Conservation (phyloP, 2,888 invertebrate species). For the Cordilura impudica region DNA sequence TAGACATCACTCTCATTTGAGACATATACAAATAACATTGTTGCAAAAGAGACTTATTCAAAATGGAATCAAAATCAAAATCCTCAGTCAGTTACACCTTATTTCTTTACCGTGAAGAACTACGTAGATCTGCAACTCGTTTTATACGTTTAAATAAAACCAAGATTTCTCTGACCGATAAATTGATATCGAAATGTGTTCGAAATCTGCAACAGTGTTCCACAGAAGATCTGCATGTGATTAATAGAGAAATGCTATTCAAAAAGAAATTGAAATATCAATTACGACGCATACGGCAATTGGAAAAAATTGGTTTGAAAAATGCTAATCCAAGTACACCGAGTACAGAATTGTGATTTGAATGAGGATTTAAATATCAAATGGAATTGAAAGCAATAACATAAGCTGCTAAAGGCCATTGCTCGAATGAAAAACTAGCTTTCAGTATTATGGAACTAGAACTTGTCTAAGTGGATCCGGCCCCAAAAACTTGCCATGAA, state of each 20-base stretch:
- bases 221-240: slow-evolving; percentile 66
- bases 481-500: too few relatives aligned
- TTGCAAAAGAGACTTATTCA: too few relatives aligned
- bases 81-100: too few relatives aligned
- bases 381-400: too few relatives aligned
- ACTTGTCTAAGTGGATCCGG: too few relatives aligned
- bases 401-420: too few relatives aligned
- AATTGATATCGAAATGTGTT: slow-evolving; percentile 66
- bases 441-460: too few relatives aligned
- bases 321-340: slow-evolving; percentile 67
- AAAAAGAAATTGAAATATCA: slow-evolving; percentile 67
- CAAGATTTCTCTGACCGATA: slow-evolving; percentile 68
- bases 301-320: slow-evolving; percentile 66
- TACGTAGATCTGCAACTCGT: slow-evolving; percentile 66
- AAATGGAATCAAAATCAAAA: too few relatives aligned
- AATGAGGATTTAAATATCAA: too few relatives aligned
- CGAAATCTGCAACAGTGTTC: slow-evolving; percentile 66
- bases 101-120: slow-evolving; percentile 67
- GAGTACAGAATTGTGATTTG: neutral
- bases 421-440: too few relatives aligned
- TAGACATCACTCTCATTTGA: too few relatives aligned
- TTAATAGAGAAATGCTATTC: slow-evolving; percentile 68
- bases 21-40: too few relatives aligned
- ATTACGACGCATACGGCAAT: slow-evolving; percentile 66
- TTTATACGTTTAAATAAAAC: slow-evolving; percentile 67